These are phyloP conservation scores for Silurus glanis DNA, from an alignment of 2,113 vertebrate species.

Conservation along the genomic window DNA sequence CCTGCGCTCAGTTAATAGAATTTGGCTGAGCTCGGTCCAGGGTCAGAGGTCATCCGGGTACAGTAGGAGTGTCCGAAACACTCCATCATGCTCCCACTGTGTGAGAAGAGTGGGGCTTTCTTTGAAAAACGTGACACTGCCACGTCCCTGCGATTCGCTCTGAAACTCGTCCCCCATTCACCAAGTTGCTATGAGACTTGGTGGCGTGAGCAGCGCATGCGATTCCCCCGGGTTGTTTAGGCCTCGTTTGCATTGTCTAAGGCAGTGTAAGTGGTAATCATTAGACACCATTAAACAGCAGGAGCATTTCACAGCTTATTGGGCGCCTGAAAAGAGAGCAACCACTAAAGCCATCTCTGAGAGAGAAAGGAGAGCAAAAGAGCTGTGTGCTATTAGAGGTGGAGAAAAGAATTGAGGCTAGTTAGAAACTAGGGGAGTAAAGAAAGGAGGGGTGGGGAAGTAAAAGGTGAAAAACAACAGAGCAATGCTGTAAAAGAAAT, in stretches of 20 bases:
- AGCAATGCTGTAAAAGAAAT: slow-evolving; percentile 71
- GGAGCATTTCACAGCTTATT: slow-evolving; percentile 55
- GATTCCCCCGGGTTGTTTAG: slow-evolving; percentile 63
- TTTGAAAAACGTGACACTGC: slow-evolving; percentile 70
- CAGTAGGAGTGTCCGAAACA: slow-evolving; percentile 63
- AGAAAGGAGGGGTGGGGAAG: slow-evolving; percentile 54
- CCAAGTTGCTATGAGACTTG: slow-evolving; percentile 76
- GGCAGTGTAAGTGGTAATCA: slow-evolving; percentile 78
- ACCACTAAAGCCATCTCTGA: slow-evolving; percentile 47
- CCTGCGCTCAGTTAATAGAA: slow-evolving; percentile 64
- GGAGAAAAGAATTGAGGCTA: slow-evolving; percentile 64
- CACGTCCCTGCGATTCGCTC: slow-evolving; percentile 69
- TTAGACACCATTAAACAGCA: slow-evolving; percentile 62
- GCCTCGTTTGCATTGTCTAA: slow-evolving; percentile 69
- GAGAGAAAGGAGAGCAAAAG: slow-evolving; percentile 72
- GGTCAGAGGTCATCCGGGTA: slow-evolving; percentile 71
- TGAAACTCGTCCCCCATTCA: slow-evolving; percentile 60
- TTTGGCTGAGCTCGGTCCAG: slow-evolving; percentile 69
- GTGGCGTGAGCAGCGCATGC: slow-evolving; percentile 75
- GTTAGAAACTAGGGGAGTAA: slow-evolving; percentile 34
- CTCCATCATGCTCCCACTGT: slow-evolving; percentile 42
- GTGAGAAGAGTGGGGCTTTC: slow-evolving; percentile 59
- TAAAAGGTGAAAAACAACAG: slow-evolving; percentile 46
- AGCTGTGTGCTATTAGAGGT: slow-evolving; percentile 61
- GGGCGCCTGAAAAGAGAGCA: slow-evolving; percentile 51